phyloP scores from a whole-genome alignment of 2,888 invertebrate species.

The Tanypteryx hageni region DNA sequence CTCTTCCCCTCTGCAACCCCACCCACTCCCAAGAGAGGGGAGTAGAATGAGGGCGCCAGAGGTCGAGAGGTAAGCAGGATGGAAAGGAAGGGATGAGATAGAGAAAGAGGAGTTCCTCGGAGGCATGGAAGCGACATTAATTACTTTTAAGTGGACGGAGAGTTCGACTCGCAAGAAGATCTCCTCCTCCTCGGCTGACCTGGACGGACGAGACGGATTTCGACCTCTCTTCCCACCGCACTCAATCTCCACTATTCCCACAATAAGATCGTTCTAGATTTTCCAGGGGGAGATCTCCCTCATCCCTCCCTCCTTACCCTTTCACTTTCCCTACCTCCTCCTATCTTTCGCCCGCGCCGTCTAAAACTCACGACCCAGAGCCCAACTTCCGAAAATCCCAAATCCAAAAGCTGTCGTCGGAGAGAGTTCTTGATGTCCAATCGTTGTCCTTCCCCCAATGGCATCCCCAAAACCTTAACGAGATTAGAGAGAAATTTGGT shows the following conservation, averaged over 20 bases:
- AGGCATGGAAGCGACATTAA: constrained; percentile 47
- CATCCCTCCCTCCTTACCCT: not conserved
- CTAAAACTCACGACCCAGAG: not conserved
- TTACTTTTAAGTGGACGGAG: constrained; percentile 59
- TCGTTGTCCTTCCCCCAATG: constrained; percentile 14
- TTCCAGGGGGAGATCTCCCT: not conserved
- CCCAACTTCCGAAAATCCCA: constrained; percentile 22
- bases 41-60: not conserved
- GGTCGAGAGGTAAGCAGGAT: constrained; percentile 1
- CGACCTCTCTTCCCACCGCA: not conserved
- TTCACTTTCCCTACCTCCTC: not conserved
- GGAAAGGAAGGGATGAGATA: not conserved
- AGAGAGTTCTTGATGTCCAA: constrained; percentile 23
- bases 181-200: not conserved
- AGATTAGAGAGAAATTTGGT: constrained; percentile 57
- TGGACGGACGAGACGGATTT: not conserved
- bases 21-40: not conserved
- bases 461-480: constrained; percentile 34
- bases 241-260: not conserved
- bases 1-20: not conserved
- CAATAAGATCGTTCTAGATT: not conserved
- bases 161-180: not conserved
- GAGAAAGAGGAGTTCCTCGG: constrained; percentile 23
- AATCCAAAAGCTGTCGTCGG: constrained; percentile 49
- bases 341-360: not conserved